Evolutionary conservation across 2,797 vertebrate species (phyloP), one percentile per base, ranked within the genome.

Genomic region (Dendrocincla tyrannina): DNA sequence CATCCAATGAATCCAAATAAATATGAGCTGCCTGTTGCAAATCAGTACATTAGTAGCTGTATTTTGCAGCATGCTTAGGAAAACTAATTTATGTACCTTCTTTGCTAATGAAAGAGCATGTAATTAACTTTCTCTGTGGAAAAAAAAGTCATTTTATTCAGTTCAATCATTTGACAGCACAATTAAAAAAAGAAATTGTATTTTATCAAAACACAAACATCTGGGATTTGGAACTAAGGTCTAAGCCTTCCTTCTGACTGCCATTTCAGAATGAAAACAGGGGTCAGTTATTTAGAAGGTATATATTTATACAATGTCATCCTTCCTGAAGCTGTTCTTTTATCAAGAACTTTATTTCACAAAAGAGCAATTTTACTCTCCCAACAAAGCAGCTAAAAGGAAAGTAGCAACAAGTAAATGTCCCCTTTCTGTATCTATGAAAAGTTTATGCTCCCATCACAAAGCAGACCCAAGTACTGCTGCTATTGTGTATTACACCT

Each of bases 191-290:
- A 46, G 44, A 3, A 74, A 78, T 32, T 69, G 25, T 18, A 70
- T 68, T 80, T 89, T 83, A 93, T 32, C 20, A 85, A 88, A 91
- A 89, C 32, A 80, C 22, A 88, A 92, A 93, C 32, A 94, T 87
- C 17, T 52, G 32, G 56, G 22, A 91, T 53, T 82, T 81, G 55
- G 62, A 90, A 62, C 53, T 79, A 86, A 20, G 47, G 17, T 67
- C 94, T 47, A 88, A 86, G 76, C 41, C 53, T 89, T 96, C 19
- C 52, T 60, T 87, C 88, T 94, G 47, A 60, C 23, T 67, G 44
- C 37, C 37, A 81, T 67, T 97, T 97, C 88, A 89, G 88, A 95
- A 52, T 88, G 8, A 94, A 97, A 97, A 85, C 18, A 42, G 69
- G 39, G 66, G 59, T 1, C 13, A 23, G 77, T 88, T 86, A 49